phyloP scores from a whole-genome alignment of 2,113 vertebrate species.

The Dicaeum eximium region DNA sequence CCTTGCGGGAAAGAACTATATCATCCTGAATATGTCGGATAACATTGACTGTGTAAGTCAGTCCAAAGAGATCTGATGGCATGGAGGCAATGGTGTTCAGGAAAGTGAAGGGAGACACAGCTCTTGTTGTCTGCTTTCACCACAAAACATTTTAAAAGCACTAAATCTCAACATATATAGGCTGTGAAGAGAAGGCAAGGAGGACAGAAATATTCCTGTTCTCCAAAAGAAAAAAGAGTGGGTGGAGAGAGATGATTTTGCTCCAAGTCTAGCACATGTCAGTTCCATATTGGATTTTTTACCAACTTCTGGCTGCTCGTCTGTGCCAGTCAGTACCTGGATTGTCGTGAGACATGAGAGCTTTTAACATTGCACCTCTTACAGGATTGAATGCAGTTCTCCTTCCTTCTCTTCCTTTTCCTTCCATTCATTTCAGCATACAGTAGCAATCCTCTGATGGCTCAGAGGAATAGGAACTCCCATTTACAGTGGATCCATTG shows the following conservation, averaged over 20 bases:
- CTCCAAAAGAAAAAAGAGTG: not conserved
- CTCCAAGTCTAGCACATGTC: slow-evolving; percentile 27
- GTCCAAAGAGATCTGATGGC: not conserved
- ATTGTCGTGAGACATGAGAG: not conserved
- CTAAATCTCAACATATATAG: not conserved
- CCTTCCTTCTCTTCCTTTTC: not conserved
- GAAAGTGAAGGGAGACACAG: not conserved
- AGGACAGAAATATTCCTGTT: slow-evolving; percentile 16
- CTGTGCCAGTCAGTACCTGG: not conserved
- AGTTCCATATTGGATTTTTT: not conserved
- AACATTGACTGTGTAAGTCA: slow-evolving; percentile 93
- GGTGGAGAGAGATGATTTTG: slow-evolving; percentile 1
- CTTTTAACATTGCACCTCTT: not conserved
- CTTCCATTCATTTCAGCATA: not conserved
- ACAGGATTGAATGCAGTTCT: not conserved
- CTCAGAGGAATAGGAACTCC: not conserved
- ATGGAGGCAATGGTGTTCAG: not conserved
- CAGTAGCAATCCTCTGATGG: not conserved
- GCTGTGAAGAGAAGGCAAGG: not conserved
- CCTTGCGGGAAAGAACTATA: slow-evolving; percentile 84
- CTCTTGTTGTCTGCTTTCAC: not conserved
- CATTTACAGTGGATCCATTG: not conserved
- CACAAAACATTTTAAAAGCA: not conserved
- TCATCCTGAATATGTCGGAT: slow-evolving; percentile 90
- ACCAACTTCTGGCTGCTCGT: not conserved